Percentiles rank a stretch among this genome's conserved stretches.
phyloP scores from a whole-genome alignment of 2,113 vertebrate species.

The Bubalus kerabau region DNA sequence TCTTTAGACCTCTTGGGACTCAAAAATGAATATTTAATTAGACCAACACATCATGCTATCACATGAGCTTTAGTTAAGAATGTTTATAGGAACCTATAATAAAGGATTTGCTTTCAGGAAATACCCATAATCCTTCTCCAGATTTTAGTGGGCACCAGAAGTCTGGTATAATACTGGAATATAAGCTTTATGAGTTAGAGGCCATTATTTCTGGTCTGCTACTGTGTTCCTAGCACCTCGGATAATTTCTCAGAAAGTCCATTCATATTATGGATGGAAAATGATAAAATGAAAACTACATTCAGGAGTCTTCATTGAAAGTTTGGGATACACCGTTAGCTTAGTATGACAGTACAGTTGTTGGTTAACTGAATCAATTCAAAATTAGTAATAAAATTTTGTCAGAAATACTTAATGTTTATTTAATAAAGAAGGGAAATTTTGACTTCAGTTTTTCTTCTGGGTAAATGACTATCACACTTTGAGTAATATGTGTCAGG shows the following conservation, averaged over 20 bases:
- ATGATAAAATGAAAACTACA: background rate
- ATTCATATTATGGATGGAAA: background rate
- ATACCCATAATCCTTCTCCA: background rate
- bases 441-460: background rate
- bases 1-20: background rate
- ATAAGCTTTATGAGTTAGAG: background rate
- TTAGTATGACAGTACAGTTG: background rate
- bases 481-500: background rate
- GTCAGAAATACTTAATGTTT: background rate
- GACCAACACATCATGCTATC: background rate
- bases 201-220: background rate
- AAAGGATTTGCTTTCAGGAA: background rate
- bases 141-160: background rate
- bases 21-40: background rate
- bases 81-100: background rate
- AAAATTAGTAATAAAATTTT: conserved; percentile 6
- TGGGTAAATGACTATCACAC: background rate
- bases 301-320: background rate
- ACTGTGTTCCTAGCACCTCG: background rate
- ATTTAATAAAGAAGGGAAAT: background rate
- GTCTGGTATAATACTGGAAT: background rate
- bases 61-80: background rate
- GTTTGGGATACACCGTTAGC: background rate
- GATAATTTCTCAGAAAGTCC: background rate
- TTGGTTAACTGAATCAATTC: background rate